Percentiles rank a stretch among this genome's conserved stretches.
Conservation (phyloP, 2,113 vertebrate genomes). For the Blennius ocellaris region DNA sequence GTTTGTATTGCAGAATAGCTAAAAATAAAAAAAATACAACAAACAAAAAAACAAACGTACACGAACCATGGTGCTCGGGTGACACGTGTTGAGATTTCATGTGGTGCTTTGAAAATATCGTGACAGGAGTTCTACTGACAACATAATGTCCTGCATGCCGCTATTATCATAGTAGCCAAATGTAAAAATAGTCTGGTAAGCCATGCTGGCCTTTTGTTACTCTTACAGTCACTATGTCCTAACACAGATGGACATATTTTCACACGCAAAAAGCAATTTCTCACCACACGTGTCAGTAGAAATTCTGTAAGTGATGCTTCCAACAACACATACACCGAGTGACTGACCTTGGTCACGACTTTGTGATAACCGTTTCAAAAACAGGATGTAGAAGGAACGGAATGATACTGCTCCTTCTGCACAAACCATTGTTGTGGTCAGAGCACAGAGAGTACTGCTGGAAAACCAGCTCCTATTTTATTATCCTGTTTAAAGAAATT, state of each 20-base stretch:
- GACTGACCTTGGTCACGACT: constrained; percentile 52
- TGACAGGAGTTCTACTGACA: constrained; percentile 32
- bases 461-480: constrained; percentile 7
- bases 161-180: constrained; percentile 39
- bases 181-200: constrained; percentile 54
- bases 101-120: constrained; percentile 30
- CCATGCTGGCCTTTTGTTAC: constrained; percentile 27
- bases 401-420: constrained; percentile 27
- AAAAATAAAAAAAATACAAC: neutral
- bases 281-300: constrained; percentile 10
- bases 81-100: neutral
- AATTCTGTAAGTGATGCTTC: constrained; percentile 52
- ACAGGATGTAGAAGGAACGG: constrained; percentile 59
- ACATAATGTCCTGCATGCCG: constrained; percentile 45
- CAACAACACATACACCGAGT: constrained; percentile 61
- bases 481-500: constrained; percentile 30
- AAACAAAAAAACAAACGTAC: neutral
- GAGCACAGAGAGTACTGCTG: constrained; percentile 1
- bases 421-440: constrained; percentile 6
- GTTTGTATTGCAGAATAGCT: neutral
- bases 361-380: constrained; percentile 56
- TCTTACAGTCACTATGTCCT: constrained; percentile 14
- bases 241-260: constrained; percentile 13
- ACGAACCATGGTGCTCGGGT: neutral
- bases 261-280: constrained; percentile 25